Conservation (phyloP, 2,888 invertebrate species). For the Erpobdella octoculata region DNA sequence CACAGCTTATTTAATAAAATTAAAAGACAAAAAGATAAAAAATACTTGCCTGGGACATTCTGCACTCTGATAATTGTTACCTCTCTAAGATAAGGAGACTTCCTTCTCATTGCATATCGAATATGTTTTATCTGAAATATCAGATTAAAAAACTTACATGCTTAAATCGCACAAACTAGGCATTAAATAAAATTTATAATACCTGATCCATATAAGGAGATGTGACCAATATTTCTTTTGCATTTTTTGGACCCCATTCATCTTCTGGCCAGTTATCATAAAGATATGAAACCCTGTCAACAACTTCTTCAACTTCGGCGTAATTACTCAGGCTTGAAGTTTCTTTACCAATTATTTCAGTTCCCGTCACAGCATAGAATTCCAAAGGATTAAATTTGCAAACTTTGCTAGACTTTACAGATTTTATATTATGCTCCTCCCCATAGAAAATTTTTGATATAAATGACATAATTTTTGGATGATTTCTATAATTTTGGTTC, state of each 20-base stretch:
- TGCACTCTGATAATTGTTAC: constrained; percentile 43
- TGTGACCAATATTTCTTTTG: constrained; percentile 45
- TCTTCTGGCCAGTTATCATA: constrained; percentile 44
- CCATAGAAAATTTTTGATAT: constrained; percentile 47
- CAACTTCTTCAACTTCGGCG: constrained; percentile 46
- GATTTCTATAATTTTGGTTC: constrained; percentile 47
- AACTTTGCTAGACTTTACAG: constrained; percentile 32
- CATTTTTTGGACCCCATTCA: constrained; percentile 44
- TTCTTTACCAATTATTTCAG: constrained; percentile 41
- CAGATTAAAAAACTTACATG: neutral
- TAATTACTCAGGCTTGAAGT: constrained; percentile 47
- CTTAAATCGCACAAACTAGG: neutral
- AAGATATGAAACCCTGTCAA: constrained; percentile 44
- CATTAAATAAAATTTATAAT: neutral
- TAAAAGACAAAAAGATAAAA: neutral
- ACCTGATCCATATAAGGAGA: constrained; percentile 49
- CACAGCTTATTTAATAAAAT: neutral
- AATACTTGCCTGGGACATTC: constrained; percentile 42
- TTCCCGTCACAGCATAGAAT: constrained; percentile 41
- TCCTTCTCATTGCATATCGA: constrained; percentile 36
- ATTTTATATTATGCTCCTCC: constrained; percentile 39
- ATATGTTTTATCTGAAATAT: constrained; percentile 13
- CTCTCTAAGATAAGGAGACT: constrained; percentile 31
- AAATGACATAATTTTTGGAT: constrained; percentile 47
- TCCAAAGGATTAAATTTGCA: constrained; percentile 42